Base-by-base conservation (phyloP, 2,797 vertebrate genomes). In the Vespertilio murinus region DNA sequence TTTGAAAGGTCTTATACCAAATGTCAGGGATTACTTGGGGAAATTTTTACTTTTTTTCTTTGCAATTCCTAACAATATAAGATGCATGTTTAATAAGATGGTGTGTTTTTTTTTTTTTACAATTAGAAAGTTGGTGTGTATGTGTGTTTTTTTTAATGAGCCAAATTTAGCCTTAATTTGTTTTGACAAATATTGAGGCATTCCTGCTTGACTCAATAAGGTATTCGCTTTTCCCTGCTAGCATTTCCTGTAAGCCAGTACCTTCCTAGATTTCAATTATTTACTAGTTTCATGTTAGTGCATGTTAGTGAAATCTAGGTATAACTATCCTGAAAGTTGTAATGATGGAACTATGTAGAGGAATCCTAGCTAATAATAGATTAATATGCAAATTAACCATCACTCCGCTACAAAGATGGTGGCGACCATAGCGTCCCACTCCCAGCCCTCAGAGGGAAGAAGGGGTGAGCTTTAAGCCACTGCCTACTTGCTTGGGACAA, bases 281-380 rank as follows among this genome's bases (percentile, higher is more conserved):
- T 74, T n/a, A 67, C 6, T 59, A 38, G 38, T 90, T 95, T 65
- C 45, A 74, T 86, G 10, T 93, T 83, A n/a, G 64, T 33, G 70
- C 71, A 47, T 92, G 73, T 94, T 86, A 56, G 54, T 83, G 56
- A 89, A 95, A 69, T 5, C 25, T 84, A 73, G 40, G n/a, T 52
- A 13, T 28, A 70, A 84, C 47, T 83, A 4, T 56, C 23, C 64
- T 64, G 40, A 18, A 18, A 64, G 64, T 61, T 73, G 2, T 64
- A 64, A 80, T 52, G 38, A 92, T 84, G 67, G 35, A 77, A 20
- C 52, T 42, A 8, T 5, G 22, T 61, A 75, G 45, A 45, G 12
- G 5, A 49, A 64, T 59, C n/a, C n/a, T n/a, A n/a, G n/a, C n/a
- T n/a, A n/a, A n/a, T n/a, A n/a, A n/a, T n/a, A n/a, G n/a, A n/a